Base-by-base conservation (phyloP, 1,140 invertebrate genomes). In the Cyclina sinensis region DNA sequence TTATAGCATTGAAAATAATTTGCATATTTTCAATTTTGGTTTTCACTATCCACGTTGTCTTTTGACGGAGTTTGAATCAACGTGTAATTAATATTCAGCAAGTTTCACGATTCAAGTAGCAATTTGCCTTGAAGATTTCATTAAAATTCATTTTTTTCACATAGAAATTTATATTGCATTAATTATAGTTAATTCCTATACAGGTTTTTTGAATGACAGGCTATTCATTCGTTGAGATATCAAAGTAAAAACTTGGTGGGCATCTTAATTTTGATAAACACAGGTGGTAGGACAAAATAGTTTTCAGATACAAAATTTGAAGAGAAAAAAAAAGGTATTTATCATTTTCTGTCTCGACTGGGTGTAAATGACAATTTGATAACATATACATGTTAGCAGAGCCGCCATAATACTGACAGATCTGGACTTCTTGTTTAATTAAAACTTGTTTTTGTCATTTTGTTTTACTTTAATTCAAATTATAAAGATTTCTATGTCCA, bases 251-350 rank as follows among this genome's bases (percentile, higher is more conserved):
- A 59, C 35, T 74, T 76, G 74, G 84, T 65, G 84, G 84, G 84
- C 84, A 86, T 86, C 84, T 86, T 86, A 86, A 86, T 86, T 86
- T 86, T 62, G 51, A 86, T 86, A 86, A 86, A 86, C 84, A 86
- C 84, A 86, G 84, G 84, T 86, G 84, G 84, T 74, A 78, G 46
- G 30, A 57, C 35, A 54, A 86, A 86, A 86, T 74, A 86, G 68
- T 74, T 86, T 86, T 86, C 70, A 59, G 62, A 78, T 57, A 59
- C 74, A 78, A 57, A 78, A 32, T 70, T 78, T 62, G 43, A 86
- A 78, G 78, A 51, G 78, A 32, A 57, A 78, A 86, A 51, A 86
- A 32, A 57, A 73, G 48, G 65, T 78, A 86, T 86, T 86, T 86
- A 78, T 86, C 84, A 86, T 86, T 62, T 78, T 57, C 46, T 24